A percentile compares a stretch with the other conserved stretches of the same genome.
phyloP scores from a whole-genome alignment of 2,888 invertebrate species.

The Drosophila subquinaria region DNA sequence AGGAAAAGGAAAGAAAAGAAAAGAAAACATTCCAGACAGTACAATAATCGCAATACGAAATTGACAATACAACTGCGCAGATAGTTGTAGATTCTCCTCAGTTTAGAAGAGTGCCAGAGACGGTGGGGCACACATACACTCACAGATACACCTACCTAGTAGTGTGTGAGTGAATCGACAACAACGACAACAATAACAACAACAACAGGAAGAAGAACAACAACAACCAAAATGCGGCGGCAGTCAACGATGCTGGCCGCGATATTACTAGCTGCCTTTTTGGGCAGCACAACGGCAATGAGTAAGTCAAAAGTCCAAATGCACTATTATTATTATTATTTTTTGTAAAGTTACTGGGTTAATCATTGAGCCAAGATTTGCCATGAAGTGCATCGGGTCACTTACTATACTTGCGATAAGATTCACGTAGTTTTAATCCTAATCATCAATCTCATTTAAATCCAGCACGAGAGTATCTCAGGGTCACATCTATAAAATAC shows the following conservation, averaged over 20 bases:
- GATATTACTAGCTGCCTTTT: conserved; percentile 81
- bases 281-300: conserved; percentile 82
- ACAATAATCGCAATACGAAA: conserved; percentile 44
- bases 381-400: neutral
- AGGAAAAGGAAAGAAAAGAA: conserved; percentile 6
- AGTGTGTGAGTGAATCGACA: conserved; percentile 10
- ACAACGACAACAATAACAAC: conserved; percentile 10
- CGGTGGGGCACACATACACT: conserved; percentile 8
- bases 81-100: conserved; percentile 40
- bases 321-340: too few species aligned
- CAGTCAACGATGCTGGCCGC: conserved; percentile 84
- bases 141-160: conserved; percentile 1
- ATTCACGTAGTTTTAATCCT: neutral
- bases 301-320: conserved; percentile 77
- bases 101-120: conserved; percentile 21
- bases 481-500: neutral
- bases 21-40: conserved; percentile 47
- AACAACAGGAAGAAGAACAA: conserved; percentile 26
- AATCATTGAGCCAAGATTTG: too few species aligned
- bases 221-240: conserved; percentile 82
- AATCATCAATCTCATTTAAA: neutral
- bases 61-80: conserved; percentile 41
- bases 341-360: too few species aligned
- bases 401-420: neutral
- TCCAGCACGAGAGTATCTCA: neutral